Evolutionary conservation across 2,888 invertebrate species (phyloP).

Genomic region (Microplitis manilae): DNA sequence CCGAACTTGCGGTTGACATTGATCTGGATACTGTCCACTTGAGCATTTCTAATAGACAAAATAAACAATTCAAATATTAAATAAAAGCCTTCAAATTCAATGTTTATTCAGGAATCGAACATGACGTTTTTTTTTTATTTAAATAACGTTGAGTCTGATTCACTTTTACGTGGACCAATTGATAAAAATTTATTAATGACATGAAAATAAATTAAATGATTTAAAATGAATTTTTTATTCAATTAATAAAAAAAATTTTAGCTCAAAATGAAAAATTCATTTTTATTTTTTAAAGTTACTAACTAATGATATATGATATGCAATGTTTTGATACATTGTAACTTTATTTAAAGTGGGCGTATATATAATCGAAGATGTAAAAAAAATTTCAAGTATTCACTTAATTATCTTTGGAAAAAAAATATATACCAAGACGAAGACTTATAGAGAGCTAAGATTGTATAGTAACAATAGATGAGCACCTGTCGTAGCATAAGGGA

Average conservation of each 20-base stretch:
- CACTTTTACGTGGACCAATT: too few relatives aligned
- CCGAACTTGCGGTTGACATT: conserved; percentile 67
- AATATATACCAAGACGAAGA: conserved; percentile 31
- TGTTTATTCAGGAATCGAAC: background rate
- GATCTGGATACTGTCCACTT: conserved; percentile 71
- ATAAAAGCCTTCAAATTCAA: background rate
- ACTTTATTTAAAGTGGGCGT: background rate
- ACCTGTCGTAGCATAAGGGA: conserved; percentile 69
- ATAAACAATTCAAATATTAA: background rate
- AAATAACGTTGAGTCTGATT: too few relatives aligned
- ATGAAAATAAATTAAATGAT: too few relatives aligned
- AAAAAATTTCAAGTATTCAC: conserved; percentile 16
- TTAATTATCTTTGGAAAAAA: conserved; percentile 23
- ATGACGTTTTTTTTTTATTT: background rate
- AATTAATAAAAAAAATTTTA: too few relatives aligned
- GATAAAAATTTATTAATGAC: too few relatives aligned
- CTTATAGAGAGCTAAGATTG: conserved; percentile 33
- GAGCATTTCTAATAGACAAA: conserved; percentile 62
- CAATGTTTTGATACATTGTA: background rate
- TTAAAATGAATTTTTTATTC: too few relatives aligned
- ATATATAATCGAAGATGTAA: conserved; percentile 7
- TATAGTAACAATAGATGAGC: conserved; percentile 48
- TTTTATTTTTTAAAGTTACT: background rate
- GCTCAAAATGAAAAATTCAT: background rate
- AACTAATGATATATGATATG: background rate